These are phyloP conservation scores for Tenebrio molitor DNA, from an alignment of 1,140 invertebrate species.

Conservation along the genomic window DNA sequence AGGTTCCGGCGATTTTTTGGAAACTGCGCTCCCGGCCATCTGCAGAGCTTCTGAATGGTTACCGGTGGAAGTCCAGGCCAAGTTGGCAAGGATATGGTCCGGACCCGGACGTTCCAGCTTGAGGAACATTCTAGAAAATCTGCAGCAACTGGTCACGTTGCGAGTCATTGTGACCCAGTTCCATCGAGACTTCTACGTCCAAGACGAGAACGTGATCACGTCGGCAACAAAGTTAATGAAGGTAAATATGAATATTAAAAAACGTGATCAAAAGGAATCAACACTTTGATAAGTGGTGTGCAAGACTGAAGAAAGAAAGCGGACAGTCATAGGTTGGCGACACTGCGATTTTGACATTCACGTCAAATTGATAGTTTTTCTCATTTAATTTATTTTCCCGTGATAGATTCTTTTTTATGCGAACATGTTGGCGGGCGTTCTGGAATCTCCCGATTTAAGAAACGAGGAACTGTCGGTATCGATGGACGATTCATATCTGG, in stretches of 20 bases:
- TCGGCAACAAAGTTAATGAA: slow-evolving; percentile 88
- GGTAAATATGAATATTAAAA: too few relatives aligned
- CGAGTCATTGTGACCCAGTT: slow-evolving; percentile 83
- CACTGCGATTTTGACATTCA: too few relatives aligned
- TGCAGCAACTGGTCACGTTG: slow-evolving; percentile 91
- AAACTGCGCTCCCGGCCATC: slow-evolving; percentile 84
- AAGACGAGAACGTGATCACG: slow-evolving; percentile 86
- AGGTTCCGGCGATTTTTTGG: slow-evolving; percentile 83
- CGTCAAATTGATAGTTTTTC: too few relatives aligned
- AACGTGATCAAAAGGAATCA: too few relatives aligned
- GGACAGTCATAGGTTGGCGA: too few relatives aligned
- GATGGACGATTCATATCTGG: slow-evolving; percentile 58
- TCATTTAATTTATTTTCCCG: too few relatives aligned
- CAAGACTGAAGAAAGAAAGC: too few relatives aligned
- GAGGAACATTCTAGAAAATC: slow-evolving; percentile 79
- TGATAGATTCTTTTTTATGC: slow-evolving; percentile 89
- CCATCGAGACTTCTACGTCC: slow-evolving; percentile 80
- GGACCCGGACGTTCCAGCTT: slow-evolving; percentile 79
- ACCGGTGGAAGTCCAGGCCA: slow-evolving; percentile 82
- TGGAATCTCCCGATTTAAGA: slow-evolving; percentile 76
- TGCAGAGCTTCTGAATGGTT: slow-evolving; percentile 84
- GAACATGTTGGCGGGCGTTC: slow-evolving; percentile 85
- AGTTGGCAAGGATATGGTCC: slow-evolving; percentile 85
- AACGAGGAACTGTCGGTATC: slow-evolving; percentile 68
- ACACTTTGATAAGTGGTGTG: too few relatives aligned